These are phyloP conservation scores for Somateria mollissima DNA, from an alignment of 2,797 vertebrate species.

Conservation along the genomic window DNA sequence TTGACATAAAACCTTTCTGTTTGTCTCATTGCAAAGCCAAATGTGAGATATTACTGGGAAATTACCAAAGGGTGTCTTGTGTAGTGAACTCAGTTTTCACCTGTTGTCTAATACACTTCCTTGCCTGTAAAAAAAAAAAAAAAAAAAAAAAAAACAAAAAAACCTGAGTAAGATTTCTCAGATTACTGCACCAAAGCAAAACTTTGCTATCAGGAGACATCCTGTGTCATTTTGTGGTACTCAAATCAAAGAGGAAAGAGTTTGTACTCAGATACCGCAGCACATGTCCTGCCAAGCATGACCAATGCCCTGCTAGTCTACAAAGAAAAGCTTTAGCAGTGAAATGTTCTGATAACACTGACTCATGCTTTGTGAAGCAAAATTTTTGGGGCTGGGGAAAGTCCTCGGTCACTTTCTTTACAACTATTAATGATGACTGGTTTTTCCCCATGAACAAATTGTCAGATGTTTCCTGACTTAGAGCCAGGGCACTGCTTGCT, in stretches of 20 bases:
- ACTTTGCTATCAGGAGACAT: not conserved
- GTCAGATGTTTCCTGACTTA: not conserved
- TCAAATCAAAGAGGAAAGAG: not conserved
- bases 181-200: not conserved
- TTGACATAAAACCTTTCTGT: not conserved
- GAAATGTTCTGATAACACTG: not conserved
- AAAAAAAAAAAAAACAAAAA: not conserved
- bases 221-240: not conserved
- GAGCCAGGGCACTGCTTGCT: not conserved
- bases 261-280: not conserved
- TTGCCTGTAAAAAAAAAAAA: not conserved
- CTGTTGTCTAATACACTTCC: not conserved
- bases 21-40: not conserved
- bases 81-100: not conserved
- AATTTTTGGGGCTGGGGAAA: not conserved
- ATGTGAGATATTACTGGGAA: not conserved
- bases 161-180: not conserved
- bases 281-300: not conserved
- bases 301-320: not conserved
- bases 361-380: not conserved
- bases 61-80: not conserved
- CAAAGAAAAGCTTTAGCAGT: not conserved
- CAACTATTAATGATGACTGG: not conserved
- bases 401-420: not conserved
- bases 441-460: not conserved